Base-by-base conservation (phyloP, 23 tunicate species). In the Pegea sp. region DNA sequence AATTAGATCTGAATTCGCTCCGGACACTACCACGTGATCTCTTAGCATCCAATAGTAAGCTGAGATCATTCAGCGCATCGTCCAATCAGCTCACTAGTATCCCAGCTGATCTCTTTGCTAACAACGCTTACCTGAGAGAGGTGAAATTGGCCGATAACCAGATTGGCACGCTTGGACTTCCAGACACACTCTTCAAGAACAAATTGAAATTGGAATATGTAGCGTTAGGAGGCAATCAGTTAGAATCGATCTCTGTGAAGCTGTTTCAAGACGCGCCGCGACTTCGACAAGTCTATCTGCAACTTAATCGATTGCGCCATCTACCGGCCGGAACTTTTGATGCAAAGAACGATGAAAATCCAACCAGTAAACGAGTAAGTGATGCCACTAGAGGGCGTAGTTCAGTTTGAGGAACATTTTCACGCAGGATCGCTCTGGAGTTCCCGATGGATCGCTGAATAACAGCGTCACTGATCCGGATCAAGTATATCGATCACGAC, bases 121-220 rank as follows among this genome's bases (percentile, higher is more conserved):
- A 44, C 26, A 73, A 57, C 58, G 27, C 20, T 22, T 22, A 43
- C 31, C 54, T 73, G 4, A 53, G 48, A 44, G 81, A 73, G 49
- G 66, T 73, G 2, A 26, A 44, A n/a, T 42, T 73, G 53, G 53
- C 81, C 0, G 77, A 79, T 74, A 79, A 79, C 59, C 31, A 48
- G 13, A 49, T 79, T 18, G 69, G 67, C 7, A 42, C 38, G 5
- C 31, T 48, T 4, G 68, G 67, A 24, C 19, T 79, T 6, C 74
- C 93, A 3, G 54, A 43, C 16, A 53, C 30, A 22, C 64, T 76
- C 16, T 65, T 79, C 25, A 53, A 32, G 27, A 42, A 28, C 18
- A 79, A 71, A 50, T 52, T 60, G 13, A 24, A 34, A 1, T 22
- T 79, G 26, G 81, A 57, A 53, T 52, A 57, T 32, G 59, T 79